phyloP scores from a whole-genome alignment of 2,113 vertebrate species.

The Lasiurus borealis region DNA sequence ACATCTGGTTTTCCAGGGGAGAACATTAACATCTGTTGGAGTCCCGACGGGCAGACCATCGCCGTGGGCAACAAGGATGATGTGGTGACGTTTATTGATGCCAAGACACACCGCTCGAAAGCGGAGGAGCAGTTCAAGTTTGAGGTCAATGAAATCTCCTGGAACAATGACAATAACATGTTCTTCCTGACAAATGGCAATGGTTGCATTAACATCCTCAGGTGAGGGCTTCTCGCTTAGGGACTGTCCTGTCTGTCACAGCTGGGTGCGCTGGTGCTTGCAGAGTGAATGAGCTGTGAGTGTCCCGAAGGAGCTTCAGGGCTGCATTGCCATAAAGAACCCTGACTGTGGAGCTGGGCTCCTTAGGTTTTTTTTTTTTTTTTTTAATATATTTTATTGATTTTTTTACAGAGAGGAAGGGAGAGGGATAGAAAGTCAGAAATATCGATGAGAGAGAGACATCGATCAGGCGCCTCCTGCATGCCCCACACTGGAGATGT shows the following conservation, averaged over 20 bases:
- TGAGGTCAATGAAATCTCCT: slow-evolving; percentile 99
- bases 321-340: neutral
- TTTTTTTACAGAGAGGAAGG: too few species aligned
- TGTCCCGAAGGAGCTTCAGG: neutral
- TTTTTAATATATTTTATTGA: too few species aligned
- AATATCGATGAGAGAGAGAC: too few species aligned
- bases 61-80: slow-evolving; percentile 99
- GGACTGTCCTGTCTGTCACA: neutral
- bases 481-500: too few species aligned
- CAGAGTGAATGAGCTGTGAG: neutral
- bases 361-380: too few species aligned
- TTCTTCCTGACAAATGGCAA: slow-evolving; percentile 99
- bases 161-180: slow-evolving; percentile 99
- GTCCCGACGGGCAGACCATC: slow-evolving; percentile 98
- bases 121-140: slow-evolving; percentile 99
- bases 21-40: slow-evolving; percentile 99
- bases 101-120: slow-evolving; percentile 95
- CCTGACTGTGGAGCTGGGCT: neutral
- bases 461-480: too few species aligned
- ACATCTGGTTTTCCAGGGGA: slow-evolving; percentile 89
- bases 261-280: neutral
- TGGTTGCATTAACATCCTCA: slow-evolving; percentile 98
- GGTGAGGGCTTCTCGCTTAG: slow-evolving; percentile 84
- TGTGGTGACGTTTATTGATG: slow-evolving; percentile 99
- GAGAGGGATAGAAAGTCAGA: too few species aligned